Percentiles rank a stretch among this genome's conserved stretches.
Conservation (phyloP, 1,140 invertebrate genomes). For the Heterodera carotae region DNA sequence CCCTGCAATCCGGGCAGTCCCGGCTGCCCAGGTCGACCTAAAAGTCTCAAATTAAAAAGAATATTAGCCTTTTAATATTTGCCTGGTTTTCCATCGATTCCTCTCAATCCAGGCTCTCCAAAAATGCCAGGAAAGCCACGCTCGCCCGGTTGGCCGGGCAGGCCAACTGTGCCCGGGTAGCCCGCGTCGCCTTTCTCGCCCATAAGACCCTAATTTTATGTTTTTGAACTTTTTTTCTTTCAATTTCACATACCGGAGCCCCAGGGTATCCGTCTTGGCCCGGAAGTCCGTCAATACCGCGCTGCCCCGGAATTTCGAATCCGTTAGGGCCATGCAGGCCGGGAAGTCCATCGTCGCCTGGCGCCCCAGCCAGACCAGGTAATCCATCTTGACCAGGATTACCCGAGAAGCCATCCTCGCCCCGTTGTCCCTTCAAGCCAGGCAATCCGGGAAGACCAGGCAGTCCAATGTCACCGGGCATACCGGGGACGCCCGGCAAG, state of each 20-base stretch:
- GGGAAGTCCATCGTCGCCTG: constrained; percentile 34
- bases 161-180: constrained; percentile 52
- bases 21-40: constrained; percentile 42
- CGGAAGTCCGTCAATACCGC: constrained; percentile 27
- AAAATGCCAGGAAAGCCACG: constrained; percentile 53
- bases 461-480: constrained; percentile 26
- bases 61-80: constrained; percentile 21
- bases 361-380: constrained; percentile 43
- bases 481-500: constrained; percentile 22
- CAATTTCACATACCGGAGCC: constrained; percentile 67
- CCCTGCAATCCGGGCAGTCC: constrained; percentile 53
- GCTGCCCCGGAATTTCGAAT: constrained; percentile 31
- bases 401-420: constrained; percentile 36
- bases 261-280: constrained; percentile 28
- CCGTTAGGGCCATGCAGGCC: constrained; percentile 31
- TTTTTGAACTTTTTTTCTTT: neutral
- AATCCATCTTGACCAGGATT: constrained; percentile 35
- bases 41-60: constrained; percentile 19
- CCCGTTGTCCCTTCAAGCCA: constrained; percentile 37
- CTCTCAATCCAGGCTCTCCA: constrained; percentile 63
- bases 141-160: constrained; percentile 68
- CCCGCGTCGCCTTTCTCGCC: constrained; percentile 72
- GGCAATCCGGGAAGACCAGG: constrained; percentile 20
- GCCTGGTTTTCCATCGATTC: constrained; percentile 59
- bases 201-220: neutral